These are phyloP conservation scores for Drosophila prolongata DNA, from an alignment of 2,888 invertebrate genomes.

Conservation along the genomic window DNA sequence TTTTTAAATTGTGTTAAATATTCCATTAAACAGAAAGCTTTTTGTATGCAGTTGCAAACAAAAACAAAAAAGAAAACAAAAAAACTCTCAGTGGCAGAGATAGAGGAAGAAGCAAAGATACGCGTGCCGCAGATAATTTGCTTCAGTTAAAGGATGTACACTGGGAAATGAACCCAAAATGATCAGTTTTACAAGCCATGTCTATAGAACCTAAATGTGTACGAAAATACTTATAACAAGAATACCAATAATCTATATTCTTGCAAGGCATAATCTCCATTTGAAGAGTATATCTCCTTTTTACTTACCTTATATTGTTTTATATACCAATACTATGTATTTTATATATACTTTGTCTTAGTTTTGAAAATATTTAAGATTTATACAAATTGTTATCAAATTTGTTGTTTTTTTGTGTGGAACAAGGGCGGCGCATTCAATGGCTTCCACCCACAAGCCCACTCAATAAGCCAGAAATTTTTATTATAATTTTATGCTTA, in stretches of 20 bases:
- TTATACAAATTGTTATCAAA: too few relatives aligned
- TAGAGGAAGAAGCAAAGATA: conserved; percentile 41
- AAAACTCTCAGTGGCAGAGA: conserved; percentile 45
- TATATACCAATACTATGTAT: too few relatives aligned
- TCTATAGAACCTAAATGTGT: too few relatives aligned
- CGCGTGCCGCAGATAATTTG: conserved; percentile 52
- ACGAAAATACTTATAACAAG: too few relatives aligned
- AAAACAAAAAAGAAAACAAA: conserved; percentile 32
- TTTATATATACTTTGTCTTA: too few relatives aligned
- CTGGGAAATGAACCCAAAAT: background rate
- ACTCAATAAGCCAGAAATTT: conserved; percentile 61
- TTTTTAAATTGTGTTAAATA: conserved; percentile 80
- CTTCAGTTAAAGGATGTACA: conserved; percentile 46
- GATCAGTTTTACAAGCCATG: too few relatives aligned
- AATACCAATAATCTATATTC: too few relatives aligned
- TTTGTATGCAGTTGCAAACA: conserved; percentile 54
- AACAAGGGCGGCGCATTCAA: background rate
- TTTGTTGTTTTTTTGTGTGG: background rate
- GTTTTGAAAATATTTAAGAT: too few relatives aligned
- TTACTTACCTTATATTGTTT: too few relatives aligned
- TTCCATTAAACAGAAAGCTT: conserved; percentile 80
- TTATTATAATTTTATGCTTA: conserved; percentile 76
- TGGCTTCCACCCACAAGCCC: conserved; percentile 11
- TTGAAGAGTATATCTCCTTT: too few relatives aligned
- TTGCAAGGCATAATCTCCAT: too few relatives aligned